These are phyloP conservation scores for Polypterus senegalus DNA, from an alignment of 2,113 vertebrate genomes.

Conservation along the genomic window DNA sequence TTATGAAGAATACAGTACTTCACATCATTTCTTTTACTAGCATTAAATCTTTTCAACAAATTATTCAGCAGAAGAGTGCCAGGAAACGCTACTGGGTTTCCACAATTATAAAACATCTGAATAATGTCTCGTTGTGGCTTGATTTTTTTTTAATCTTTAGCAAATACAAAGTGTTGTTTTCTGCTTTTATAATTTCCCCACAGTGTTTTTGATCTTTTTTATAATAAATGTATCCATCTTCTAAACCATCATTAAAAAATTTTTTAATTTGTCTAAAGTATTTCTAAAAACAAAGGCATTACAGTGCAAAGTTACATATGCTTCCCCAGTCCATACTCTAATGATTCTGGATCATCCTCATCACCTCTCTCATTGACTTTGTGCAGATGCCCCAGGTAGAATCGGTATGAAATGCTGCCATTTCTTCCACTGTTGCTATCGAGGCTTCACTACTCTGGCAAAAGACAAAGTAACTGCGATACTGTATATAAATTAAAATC, in stretches of 20 bases:
- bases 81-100: too few relatives aligned
- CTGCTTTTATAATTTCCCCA: too few relatives aligned
- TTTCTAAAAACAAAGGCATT: neutral
- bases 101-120: too few relatives aligned
- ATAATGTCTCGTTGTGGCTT: too few relatives aligned
- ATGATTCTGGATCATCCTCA: conserved; percentile 84
- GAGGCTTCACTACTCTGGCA: conserved; percentile 70
- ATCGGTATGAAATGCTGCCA: conserved; percentile 89
- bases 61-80: too few relatives aligned
- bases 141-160: too few relatives aligned
- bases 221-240: neutral
- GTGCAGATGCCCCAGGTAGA: conserved; percentile 90
- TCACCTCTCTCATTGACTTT: conserved; percentile 91
- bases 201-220: neutral
- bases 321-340: conserved; percentile 86
- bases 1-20: too few relatives aligned
- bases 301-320: neutral
- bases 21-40: too few relatives aligned
- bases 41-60: too few relatives aligned
- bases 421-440: conserved; percentile 79
- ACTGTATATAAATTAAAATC: neutral
- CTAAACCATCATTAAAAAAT: neutral
- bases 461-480: neutral
- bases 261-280: too few relatives aligned
- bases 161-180: too few relatives aligned